phyloP scores from a whole-genome alignment of 2,888 invertebrate genomes.

The Chloromyia formosa region DNA sequence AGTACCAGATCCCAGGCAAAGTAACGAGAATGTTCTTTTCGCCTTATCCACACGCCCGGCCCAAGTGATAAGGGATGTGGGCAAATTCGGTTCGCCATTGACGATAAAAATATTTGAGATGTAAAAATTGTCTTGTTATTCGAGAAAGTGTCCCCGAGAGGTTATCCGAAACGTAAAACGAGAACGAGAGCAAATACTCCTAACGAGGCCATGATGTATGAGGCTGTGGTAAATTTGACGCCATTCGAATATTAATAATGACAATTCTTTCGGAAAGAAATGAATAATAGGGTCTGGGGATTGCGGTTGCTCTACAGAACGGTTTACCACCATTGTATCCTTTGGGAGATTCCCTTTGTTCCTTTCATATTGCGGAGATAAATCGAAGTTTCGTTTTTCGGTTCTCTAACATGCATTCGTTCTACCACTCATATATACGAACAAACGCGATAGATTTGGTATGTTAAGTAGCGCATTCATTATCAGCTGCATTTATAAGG shows the following conservation, averaged over 20 bases:
- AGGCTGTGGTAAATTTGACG: conserved; percentile 46
- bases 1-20: conserved; percentile 8
- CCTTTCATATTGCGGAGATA: background rate
- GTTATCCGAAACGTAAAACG: conserved; percentile 15
- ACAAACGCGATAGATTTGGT: no score
- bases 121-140: conserved; percentile 43
- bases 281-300: conserved; percentile 27
- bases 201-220: conserved; percentile 46
- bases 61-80: conserved; percentile 13
- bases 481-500: no score
- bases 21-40: conserved; percentile 33
- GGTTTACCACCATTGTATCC: conserved; percentile 4
- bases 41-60: conserved; percentile 5
- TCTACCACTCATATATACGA: no score
- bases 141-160: conserved; percentile 37
- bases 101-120: conserved; percentile 32
- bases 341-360: conserved; percentile 17
- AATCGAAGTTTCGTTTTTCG: conserved; percentile 42
- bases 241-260: conserved; percentile 49
- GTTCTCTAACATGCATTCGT: conserved; percentile 3
- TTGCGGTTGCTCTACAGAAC: background rate
- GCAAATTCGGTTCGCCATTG: conserved; percentile 17
- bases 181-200: conserved; percentile 12
- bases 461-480: no score
- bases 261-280: conserved; percentile 42